A percentile compares a stretch with the other conserved stretches of the same genome.
Conservation (phyloP, 2,113 vertebrate species). For the Sula dactylatra region DNA sequence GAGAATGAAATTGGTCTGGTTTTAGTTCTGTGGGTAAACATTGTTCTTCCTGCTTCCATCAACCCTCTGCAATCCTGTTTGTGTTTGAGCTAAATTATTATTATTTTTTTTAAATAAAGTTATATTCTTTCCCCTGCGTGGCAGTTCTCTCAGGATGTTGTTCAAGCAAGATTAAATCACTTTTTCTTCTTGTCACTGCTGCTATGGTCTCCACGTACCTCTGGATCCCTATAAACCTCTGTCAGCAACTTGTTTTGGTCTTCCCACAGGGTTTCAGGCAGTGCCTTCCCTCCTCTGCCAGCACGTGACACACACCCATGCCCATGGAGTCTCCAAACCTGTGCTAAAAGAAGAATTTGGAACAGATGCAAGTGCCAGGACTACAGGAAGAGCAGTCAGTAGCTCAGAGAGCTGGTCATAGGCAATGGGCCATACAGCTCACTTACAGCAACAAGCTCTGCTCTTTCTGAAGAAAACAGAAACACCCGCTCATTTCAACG, state of each 20-base stretch:
- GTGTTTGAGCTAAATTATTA: constrained; percentile 60
- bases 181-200: background rate
- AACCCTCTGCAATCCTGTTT: background rate
- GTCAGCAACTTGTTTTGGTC: background rate
- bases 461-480: background rate
- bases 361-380: background rate
- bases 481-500: rapidly evolving
- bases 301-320: background rate
- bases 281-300: background rate
- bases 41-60: background rate
- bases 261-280: background rate
- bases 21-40: background rate
- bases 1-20: background rate
- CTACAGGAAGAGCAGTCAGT: background rate
- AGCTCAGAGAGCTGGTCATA: background rate
- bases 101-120: constrained; percentile 61
- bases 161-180: background rate
- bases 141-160: background rate
- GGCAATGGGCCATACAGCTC: background rate
- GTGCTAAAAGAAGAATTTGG: background rate
- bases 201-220: background rate
- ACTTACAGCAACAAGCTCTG: background rate
- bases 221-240: background rate
- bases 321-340: background rate
- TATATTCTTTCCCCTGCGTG: background rate